Percentiles rank a stretch among this genome's conserved stretches.
These are phyloP conservation scores for Andrena trimmerana DNA, from an alignment of 2,888 invertebrate species.

Conservation along the genomic window DNA sequence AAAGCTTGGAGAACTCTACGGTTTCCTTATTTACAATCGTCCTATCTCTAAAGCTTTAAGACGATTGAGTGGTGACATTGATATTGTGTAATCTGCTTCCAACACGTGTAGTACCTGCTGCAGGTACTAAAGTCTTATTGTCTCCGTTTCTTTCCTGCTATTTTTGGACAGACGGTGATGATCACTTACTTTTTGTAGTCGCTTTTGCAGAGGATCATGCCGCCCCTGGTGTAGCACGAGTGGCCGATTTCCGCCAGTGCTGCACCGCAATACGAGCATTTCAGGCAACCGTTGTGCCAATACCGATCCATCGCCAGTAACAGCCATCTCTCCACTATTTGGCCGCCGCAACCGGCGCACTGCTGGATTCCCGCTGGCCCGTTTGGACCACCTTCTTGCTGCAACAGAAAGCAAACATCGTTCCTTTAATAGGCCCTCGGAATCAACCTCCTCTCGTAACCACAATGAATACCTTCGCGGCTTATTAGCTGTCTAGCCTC, in stretches of 20 bases:
- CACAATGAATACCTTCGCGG: too few relatives aligned
- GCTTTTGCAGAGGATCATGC: conserved; percentile 97
- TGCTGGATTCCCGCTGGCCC: conserved; percentile 87
- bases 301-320: conserved; percentile 97
- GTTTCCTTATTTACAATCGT: too few relatives aligned
- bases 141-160: too few relatives aligned
- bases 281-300: conserved; percentile 98
- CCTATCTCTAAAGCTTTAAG: too few relatives aligned
- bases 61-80: too few relatives aligned
- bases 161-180: neutral
- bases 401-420: conserved; percentile 64
- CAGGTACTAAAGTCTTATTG: too few relatives aligned
- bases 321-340: conserved; percentile 96
- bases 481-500: neutral
- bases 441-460: neutral
- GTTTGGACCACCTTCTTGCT: conserved; percentile 83
- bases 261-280: conserved; percentile 96
- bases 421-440: neutral
- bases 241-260: conserved; percentile 96
- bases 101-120: too few relatives aligned
- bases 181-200: conserved; percentile 95
- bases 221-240: conserved; percentile 96
- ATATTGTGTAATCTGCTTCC: too few relatives aligned
- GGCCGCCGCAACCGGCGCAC: conserved; percentile 96
- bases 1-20: too few relatives aligned